Base-by-base conservation (phyloP, 2,888 invertebrate species). In the Agonopterix heracliana region DNA sequence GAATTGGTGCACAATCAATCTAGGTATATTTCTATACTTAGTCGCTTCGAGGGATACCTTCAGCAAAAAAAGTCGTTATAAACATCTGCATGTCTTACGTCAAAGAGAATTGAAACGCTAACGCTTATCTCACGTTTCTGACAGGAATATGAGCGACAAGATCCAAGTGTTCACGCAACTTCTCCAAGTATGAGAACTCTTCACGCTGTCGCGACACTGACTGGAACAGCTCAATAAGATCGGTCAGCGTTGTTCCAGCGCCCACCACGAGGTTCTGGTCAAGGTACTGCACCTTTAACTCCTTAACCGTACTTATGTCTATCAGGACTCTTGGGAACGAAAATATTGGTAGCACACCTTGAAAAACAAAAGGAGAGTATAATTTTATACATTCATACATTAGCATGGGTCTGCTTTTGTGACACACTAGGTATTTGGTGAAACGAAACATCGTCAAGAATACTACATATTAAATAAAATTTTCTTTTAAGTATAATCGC, bases 81-180 rank as follows among this genome's bases (percentile, higher is more conserved):
- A 17, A 17, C 3, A 17, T 17, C 17, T 26, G 26, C 7, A 26
- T 5, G 7, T 26, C 90, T 87, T 78, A 94, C 93, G n/a, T n/a
- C n/a, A n/a, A n/a, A n/a, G n/a, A n/a, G n/a, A n/a, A n/a, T n/a
- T n/a, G n/a, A n/a, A n/a, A n/a, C n/a, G n/a, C n/a, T n/a, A n/a
- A n/a, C n/a, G n/a, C n/a, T n/a, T n/a, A n/a, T n/a, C n/a, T n/a
- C n/a, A n/a, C n/a, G 78, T 95, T 95, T 81, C 93, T 80, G 2
- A 94, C 90, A 9, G 92, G 90, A 35, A 91, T 86, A 67, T 90
- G 91, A 2, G 93, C 93, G 9, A 93, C 89, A 48, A 92, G 68
- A 61, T 91, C 89, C 47, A 93, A 74, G 62, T 93, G 93, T 43
- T 90, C 76, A 4, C 84, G 89, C 50, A 93, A 66, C 44, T 83